These are phyloP conservation scores for Hoplias malabaricus DNA, from an alignment of 2,113 vertebrate genomes.

Conservation along the genomic window DNA sequence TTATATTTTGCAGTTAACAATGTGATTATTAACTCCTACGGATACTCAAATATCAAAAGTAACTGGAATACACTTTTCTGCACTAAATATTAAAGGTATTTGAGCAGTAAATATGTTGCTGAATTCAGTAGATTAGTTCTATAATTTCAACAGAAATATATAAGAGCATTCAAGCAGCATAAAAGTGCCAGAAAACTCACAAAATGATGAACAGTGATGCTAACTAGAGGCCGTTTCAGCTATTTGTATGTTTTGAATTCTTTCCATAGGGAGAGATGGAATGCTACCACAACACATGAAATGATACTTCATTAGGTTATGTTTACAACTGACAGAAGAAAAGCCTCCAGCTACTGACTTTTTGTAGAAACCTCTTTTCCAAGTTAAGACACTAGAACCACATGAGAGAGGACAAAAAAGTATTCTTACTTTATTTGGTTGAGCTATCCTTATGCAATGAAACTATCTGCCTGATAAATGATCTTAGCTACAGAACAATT, in stretches of 20 bases:
- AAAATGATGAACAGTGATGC: background rate
- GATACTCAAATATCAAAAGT: too few species aligned
- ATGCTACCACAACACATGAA: background rate
- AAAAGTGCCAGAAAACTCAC: background rate
- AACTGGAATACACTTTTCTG: too few species aligned
- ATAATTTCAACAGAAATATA: background rate
- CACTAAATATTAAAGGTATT: too few species aligned
- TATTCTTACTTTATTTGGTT: background rate
- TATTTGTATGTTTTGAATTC: conserved; percentile 8
- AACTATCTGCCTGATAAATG: background rate
- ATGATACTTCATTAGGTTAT: background rate
- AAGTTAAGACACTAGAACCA: background rate
- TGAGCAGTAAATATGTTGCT: too few species aligned
- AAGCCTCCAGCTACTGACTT: background rate
- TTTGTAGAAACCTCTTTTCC: background rate
- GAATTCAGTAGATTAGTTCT: too few species aligned
- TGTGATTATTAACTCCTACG: too few species aligned
- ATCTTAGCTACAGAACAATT: background rate
- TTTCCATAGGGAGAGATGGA: conserved; percentile 9
- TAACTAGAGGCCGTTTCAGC: background rate
- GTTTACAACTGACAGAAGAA: background rate
- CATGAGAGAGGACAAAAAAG: background rate
- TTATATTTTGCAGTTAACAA: too few species aligned
- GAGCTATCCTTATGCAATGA: background rate
- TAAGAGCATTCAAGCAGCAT: background rate